Evolutionary conservation across 2,888 invertebrate genomes (phyloP).

Genomic region (Mesorhabditis spiculigera): DNA sequence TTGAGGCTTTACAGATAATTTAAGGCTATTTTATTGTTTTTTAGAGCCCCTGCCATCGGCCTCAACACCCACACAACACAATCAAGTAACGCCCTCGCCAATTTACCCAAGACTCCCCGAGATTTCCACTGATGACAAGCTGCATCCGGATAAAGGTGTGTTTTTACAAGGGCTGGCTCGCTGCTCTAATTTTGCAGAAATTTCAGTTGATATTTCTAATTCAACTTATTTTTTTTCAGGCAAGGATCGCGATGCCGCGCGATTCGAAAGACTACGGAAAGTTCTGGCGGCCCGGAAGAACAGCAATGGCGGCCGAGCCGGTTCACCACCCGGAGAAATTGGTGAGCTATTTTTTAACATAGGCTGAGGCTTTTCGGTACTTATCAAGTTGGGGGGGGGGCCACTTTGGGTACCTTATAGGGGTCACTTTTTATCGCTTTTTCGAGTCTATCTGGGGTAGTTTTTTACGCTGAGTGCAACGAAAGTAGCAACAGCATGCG

Average conservation of each 20-base stretch:
- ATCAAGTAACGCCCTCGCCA: constrained; percentile 22
- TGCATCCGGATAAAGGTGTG: background rate
- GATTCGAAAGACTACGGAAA: constrained; percentile 34
- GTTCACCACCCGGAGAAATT: constrained; percentile 11
- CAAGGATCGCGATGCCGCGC: constrained; percentile 10
- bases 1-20: background rate
- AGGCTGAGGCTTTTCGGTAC: background rate
- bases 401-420: too few species aligned
- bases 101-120: constrained; percentile 39
- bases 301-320: background rate
- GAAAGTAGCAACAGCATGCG: too few species aligned
- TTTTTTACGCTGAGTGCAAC: too few species aligned
- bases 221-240: background rate
- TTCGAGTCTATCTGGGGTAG: too few species aligned
- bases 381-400: too few species aligned
- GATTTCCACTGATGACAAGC: constrained; percentile 27
- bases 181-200: too few species aligned
- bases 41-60: constrained; percentile 34
- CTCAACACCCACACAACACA: constrained; percentile 19
- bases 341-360: background rate
- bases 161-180: too few species aligned
- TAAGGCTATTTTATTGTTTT: background rate
- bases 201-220: too few species aligned
- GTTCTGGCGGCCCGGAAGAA: constrained; percentile 19
- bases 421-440: too few species aligned